Conservation (phyloP, 2,113 vertebrate genomes). For the Peromyscus leucopus region DNA sequence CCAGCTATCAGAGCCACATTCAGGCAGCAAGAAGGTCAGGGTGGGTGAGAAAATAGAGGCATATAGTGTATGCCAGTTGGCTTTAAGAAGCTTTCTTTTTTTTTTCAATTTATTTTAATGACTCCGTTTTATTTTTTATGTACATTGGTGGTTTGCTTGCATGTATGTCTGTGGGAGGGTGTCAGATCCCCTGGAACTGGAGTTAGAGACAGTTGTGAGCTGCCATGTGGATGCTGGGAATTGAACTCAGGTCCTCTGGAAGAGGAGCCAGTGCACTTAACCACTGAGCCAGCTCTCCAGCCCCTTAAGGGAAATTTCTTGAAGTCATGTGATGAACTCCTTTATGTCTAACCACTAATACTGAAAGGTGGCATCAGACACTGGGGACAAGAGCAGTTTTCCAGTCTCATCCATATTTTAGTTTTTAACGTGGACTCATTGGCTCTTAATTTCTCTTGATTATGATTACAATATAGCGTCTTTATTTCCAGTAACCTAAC, state of each 20-base stretch:
- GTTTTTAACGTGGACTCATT: not conserved
- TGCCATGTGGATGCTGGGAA: not conserved
- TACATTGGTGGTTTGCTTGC: not conserved
- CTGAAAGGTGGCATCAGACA: not conserved
- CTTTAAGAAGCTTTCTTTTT: not conserved
- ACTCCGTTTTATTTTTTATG: not conserved
- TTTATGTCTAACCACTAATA: not conserved
- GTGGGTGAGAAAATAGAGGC: not conserved
- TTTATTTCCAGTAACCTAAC: not conserved
- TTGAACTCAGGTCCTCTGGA: not conserved
- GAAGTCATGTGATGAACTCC: not conserved
- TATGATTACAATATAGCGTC: not conserved
- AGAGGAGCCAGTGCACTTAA: not conserved
- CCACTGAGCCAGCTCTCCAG: not conserved
- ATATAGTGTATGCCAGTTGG: not conserved
- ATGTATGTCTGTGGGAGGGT: not conserved
- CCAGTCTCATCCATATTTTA: not conserved
- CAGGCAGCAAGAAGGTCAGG: not conserved
- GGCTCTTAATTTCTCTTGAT: slow-evolving; percentile 18
- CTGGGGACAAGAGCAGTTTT: too few species aligned
- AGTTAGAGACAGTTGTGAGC: not conserved
- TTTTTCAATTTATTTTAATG: not conserved
- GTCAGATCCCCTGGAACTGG: not conserved
- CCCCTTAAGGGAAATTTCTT: not conserved
- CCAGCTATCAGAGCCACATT: not conserved